A percentile compares a stretch with the other conserved stretches of the same genome.
phyloP scores from a whole-genome alignment of 2,797 vertebrate species.

The Muraenolepis orangiensis region DNA sequence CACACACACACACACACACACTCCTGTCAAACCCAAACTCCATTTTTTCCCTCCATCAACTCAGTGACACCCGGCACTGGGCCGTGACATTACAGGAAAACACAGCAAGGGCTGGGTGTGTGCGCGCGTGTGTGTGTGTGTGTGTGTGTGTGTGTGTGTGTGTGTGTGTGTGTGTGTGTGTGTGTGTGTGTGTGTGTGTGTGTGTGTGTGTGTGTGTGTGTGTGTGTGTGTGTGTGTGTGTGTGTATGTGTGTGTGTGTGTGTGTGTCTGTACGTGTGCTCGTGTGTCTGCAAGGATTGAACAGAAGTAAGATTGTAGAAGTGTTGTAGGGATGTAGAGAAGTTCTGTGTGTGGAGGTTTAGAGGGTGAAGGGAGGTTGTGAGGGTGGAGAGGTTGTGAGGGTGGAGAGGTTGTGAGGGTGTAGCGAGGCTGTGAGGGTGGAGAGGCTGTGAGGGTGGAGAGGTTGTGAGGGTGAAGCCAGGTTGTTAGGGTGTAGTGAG shows the following conservation, averaged over 20 bases:
- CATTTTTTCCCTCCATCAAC: conserved; percentile 76
- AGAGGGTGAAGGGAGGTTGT: background rate
- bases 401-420: no score
- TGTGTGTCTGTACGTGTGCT: no score
- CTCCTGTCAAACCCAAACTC: conserved; percentile 57
- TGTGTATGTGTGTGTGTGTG: no score
- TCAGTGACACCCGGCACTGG: conserved; percentile 75
- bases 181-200: no score
- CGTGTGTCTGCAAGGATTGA: conserved; percentile 17
- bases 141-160: no score
- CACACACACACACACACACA: conserved; percentile 36
- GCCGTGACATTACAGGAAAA: conserved; percentile 76
- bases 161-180: no score
- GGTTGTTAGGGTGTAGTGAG: background rate
- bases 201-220: no score
- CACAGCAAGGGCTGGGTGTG: conserved; percentile 34
- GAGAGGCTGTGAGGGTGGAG: no score
- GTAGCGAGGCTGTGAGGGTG: background rate
- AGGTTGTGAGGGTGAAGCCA: background rate
- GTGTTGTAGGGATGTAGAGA: background rate
- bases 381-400: background rate
- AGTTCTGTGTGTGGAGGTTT: background rate
- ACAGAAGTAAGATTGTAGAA: conserved; percentile 38
- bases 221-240: no score
- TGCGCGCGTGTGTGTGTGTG: background rate